Conservation (phyloP, 2,888 invertebrate genomes). For the Plagodis pulveraria region DNA sequence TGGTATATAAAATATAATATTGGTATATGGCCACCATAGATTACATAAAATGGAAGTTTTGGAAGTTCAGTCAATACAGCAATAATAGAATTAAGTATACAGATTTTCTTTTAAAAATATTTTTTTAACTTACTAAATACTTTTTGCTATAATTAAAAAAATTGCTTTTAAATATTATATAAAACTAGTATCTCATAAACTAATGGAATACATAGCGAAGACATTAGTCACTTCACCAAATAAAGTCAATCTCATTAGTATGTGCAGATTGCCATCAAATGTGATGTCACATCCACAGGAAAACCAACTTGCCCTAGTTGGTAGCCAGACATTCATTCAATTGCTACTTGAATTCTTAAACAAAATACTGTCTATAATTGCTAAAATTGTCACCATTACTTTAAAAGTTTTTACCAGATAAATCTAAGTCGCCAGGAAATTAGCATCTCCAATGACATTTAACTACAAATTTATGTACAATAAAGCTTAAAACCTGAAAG, state of each 20-base stretch:
- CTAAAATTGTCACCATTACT: constrained; percentile 19
- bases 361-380: constrained; percentile 35
- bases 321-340: constrained; percentile 20
- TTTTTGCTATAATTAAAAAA: constrained; percentile 39
- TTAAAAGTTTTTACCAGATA: constrained; percentile 16
- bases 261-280: constrained; percentile 20
- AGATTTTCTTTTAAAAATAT: constrained; percentile 43
- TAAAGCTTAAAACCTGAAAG: constrained; percentile 30
- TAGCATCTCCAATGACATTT: constrained; percentile 10
- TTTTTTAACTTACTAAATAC: constrained; percentile 44
- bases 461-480: constrained; percentile 28
- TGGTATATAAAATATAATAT: constrained; percentile 78
- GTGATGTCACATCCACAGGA: constrained; percentile 21
- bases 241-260: constrained; percentile 29
- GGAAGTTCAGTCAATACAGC: constrained; percentile 59
- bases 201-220: constrained; percentile 35
- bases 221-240: constrained; percentile 26
- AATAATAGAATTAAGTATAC: constrained; percentile 52
- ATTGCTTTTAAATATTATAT: constrained; percentile 6
- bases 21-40: constrained; percentile 71
- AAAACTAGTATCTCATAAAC: constrained; percentile 11
- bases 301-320: constrained; percentile 28
- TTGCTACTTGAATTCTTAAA: constrained; percentile 28
- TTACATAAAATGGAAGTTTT: constrained; percentile 64
- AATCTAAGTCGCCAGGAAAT: constrained; percentile 7